A percentile compares a stretch with the other conserved stretches of the same genome.
Conservation (phyloP, 1,140 invertebrate species). For the Drosophila saltans region DNA sequence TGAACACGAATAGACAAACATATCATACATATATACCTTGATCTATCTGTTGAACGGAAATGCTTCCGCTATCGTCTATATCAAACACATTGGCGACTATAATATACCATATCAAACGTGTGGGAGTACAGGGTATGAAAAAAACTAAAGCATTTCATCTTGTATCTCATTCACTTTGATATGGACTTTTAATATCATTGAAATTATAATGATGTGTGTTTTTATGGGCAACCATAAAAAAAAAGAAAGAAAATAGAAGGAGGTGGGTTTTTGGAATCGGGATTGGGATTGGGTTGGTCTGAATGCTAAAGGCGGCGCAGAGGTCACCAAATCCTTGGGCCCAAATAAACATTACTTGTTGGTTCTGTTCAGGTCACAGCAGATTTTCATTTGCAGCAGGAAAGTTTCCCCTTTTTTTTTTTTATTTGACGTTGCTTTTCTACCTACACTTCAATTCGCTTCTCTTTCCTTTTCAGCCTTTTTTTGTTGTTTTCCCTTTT, state of each 20-base stretch:
- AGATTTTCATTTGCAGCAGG: slow-evolving; percentile 36
- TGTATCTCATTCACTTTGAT: slow-evolving; percentile 75
- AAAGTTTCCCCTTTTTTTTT: slow-evolving; percentile 19
- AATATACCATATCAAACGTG: not conserved
- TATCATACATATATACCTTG: too few species aligned
- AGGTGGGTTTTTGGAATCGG: not conserved
- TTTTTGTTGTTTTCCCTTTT: not conserved
- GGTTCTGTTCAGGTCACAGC: not conserved
- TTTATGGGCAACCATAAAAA: slow-evolving; percentile 72
- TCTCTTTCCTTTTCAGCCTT: slow-evolving; percentile 24
- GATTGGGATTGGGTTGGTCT: not conserved
- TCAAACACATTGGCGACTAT: not conserved
- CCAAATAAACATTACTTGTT: slow-evolving; percentile 15
- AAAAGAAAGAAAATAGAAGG: slow-evolving; percentile 27
- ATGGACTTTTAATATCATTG: slow-evolving; percentile 77
- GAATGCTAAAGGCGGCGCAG: not conserved
- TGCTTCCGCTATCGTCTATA: not conserved
- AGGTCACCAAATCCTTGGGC: slow-evolving; percentile 9
- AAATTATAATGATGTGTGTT: slow-evolving; percentile 80
- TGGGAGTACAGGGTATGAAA: slow-evolving; percentile 36
- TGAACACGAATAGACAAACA: too few species aligned
- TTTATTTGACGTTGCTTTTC: slow-evolving; percentile 33
- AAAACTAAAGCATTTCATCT: slow-evolving; percentile 70
- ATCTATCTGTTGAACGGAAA: not conserved
- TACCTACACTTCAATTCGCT: slow-evolving; percentile 57